Evolutionary conservation across 2,113 vertebrate genomes (phyloP).

Genomic region (Ammodytes marinus): DNA sequence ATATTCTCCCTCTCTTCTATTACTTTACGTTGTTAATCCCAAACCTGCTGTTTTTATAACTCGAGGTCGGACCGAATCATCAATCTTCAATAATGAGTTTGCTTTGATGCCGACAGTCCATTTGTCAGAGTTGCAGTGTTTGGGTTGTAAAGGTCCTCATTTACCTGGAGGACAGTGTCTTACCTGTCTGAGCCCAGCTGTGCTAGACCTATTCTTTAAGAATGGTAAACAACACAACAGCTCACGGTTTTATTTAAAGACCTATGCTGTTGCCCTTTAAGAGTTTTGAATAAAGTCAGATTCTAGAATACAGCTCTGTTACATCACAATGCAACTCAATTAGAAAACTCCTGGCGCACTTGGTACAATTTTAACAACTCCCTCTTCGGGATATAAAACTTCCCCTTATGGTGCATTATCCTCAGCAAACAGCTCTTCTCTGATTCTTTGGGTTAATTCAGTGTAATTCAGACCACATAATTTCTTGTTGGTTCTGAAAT

Average conservation of each 20-base stretch:
- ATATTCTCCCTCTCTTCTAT: slow-evolving; percentile 20
- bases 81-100: slow-evolving; percentile 52
- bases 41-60: slow-evolving; percentile 37
- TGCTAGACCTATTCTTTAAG: slow-evolving; percentile 7
- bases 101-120: slow-evolving; percentile 13
- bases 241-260: not conserved
- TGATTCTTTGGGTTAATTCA: not conserved
- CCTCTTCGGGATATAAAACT: not conserved
- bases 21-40: slow-evolving; percentile 2
- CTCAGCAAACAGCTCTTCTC: not conserved
- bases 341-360: not conserved
- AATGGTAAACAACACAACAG: not conserved
- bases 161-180: slow-evolving; percentile 42
- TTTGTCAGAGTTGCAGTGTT: slow-evolving; percentile 44
- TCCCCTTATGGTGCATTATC: not conserved
- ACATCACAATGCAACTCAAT: not conserved
- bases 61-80: slow-evolving; percentile 13
- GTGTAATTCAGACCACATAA: not conserved
- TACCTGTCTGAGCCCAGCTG: slow-evolving; percentile 38
- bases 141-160: slow-evolving; percentile 36
- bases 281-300: not conserved
- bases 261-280: not conserved
- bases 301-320: not conserved
- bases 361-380: not conserved
- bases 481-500: not conserved